Evolutionary conservation across 2,888 invertebrate species (phyloP).

Genomic region (Morinoia aosen): DNA sequence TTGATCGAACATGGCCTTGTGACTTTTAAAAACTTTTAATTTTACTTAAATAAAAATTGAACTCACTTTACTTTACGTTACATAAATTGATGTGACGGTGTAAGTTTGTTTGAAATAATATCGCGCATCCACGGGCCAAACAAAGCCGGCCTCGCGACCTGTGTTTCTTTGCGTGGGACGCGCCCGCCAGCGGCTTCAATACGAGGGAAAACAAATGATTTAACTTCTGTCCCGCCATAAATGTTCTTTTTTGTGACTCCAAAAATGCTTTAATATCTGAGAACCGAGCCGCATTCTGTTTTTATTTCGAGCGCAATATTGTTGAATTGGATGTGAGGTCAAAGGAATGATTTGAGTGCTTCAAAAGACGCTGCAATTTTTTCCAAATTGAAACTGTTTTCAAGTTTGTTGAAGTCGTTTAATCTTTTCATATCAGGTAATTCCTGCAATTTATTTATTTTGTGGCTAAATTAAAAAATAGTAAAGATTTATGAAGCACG

Average conservation of each 20-base stretch:
- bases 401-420: no score
- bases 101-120: no score
- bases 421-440: no score
- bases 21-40: no score
- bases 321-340: background rate
- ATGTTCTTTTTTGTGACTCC: background rate
- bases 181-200: background rate
- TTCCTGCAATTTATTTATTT: no score
- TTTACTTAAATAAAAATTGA: no score
- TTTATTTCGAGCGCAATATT: background rate
- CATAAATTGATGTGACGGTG: no score
- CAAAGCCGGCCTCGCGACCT: background rate
- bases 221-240: background rate
- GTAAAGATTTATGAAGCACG: no score
- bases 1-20: no score
- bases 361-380: background rate
- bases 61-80: no score
- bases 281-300: background rate
- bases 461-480: no score
- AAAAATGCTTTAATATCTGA: background rate
- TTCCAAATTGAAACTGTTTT: no score
- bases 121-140: background rate
- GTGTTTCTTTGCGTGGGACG: background rate
- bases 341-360: background rate
- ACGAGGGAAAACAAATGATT: background rate